Base-by-base conservation (phyloP, 2,888 invertebrate genomes). In the Halictus ligatus region DNA sequence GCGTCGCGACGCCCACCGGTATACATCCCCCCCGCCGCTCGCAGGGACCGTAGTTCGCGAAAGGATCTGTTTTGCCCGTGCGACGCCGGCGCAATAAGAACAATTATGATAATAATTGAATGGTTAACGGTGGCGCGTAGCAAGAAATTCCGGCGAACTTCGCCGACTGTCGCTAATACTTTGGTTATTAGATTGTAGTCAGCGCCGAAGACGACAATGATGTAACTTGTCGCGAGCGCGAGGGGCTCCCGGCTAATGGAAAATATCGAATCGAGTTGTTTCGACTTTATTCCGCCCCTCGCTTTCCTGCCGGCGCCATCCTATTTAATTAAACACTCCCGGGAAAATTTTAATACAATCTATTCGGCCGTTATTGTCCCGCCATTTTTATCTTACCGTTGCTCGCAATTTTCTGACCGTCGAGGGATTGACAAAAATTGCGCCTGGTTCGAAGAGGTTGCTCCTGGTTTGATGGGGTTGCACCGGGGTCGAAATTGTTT, bases 81-180 rank as follows among this genome's bases (percentile, higher is more conserved):
- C 69, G 79, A 54, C 75, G 75, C 46, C 50, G 74, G 54, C 40
- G 84, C 78, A 76, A 83, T 85, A 84, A 84, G 85, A 83, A 84
- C 85, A 80, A 85, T 85, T 84, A 85, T 80, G 84, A 85, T 85
- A 84, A 84, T 84, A 85, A 85, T 85, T 84, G 80, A 85, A 85
- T 69, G 85, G 79, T 76, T 84, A 84, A 80, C 79, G 76, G 73
- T 43, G 64, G 69, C 78, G 75, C 73, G 60, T 60, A 40, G 67
- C 77, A 82, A 84, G 84, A 82, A 81, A 84, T 84, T 84, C 74
- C 73, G 50, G 25, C 84, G 75, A 82, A 82, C 58, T 82, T 77
- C 67, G 82, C 58, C 84, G 77, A 84, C 84, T 74, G 77, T 76
- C 82, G 82, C 77, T 81, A 67, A 84, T 84, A 82, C 82, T 82